A percentile compares a stretch with the other conserved stretches of the same genome.
These are phyloP conservation scores for Notarius quadriscutis DNA, from an alignment of 2,113 vertebrate genomes.

Conservation along the genomic window DNA sequence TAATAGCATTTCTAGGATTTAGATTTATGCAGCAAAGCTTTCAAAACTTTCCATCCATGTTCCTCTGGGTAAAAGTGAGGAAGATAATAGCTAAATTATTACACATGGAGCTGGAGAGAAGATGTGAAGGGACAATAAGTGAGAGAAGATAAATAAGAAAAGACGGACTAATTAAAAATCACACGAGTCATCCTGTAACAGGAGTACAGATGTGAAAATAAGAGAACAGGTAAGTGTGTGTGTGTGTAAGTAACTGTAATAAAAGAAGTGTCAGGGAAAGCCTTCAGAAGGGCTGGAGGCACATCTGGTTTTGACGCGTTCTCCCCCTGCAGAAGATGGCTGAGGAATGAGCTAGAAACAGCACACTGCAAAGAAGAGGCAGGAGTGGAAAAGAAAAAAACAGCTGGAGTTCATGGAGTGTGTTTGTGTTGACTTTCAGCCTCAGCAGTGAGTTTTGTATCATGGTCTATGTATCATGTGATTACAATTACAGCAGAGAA, in stretches of 20 bases:
- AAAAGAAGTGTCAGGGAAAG: constrained; percentile 50
- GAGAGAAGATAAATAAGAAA: constrained; percentile 11
- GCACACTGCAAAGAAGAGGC: constrained; percentile 34
- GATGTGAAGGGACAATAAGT: constrained; percentile 2
- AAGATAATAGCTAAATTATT: constrained; percentile 22
- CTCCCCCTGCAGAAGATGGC: constrained; percentile 43
- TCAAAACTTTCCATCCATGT: constrained; percentile 29
- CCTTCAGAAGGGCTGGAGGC: constrained; percentile 43
- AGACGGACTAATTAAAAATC: background rate
- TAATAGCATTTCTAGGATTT: constrained; percentile 38
- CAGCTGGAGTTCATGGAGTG: constrained; percentile 43
- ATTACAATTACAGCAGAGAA: background rate
- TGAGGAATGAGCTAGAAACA: constrained; percentile 38
- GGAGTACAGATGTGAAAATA: background rate
- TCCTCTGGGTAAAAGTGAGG: background rate
- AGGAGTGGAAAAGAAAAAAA: constrained; percentile 36
- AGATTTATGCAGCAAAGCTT: constrained; percentile 5
- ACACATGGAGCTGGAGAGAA: background rate
- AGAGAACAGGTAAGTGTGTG: constrained; percentile 28
- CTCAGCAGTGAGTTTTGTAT: constrained; percentile 23
- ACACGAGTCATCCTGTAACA: background rate
- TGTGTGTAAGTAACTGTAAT: constrained; percentile 47
- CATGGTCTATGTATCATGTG: constrained; percentile 19
- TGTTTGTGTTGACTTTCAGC: constrained; percentile 38
- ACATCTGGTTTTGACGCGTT: constrained; percentile 59